A percentile compares a stretch with the other conserved stretches of the same genome.
Evolutionary conservation across 2,797 vertebrate genomes (phyloP).

Genomic region (Lagorchestes hirsutus): DNA sequence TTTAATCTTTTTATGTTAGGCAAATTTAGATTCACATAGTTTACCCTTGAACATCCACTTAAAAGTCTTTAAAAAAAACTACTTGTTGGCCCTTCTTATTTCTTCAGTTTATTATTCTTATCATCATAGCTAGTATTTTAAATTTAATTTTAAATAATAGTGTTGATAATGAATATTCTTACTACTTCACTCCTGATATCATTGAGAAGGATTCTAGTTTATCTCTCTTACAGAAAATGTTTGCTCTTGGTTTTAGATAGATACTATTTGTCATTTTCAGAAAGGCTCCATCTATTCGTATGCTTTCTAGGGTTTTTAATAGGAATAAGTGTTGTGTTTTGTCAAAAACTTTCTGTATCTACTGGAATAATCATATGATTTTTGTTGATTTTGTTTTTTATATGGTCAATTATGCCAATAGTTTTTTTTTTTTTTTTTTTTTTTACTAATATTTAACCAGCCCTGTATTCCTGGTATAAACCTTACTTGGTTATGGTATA

Average conservation of each 20-base stretch:
- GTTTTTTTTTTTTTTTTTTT: neutral
- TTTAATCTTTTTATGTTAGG: neutral
- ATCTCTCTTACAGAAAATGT: neutral
- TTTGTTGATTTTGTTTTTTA: neutral
- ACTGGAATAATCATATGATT: neutral
- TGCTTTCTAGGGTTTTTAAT: neutral
- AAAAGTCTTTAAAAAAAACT: slow-evolving; percentile 46
- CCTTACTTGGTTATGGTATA: neutral
- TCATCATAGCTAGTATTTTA: neutral
- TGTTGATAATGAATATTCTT: neutral
- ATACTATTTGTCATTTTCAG: neutral
- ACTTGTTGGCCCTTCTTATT: neutral
- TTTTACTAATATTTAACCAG: neutral
- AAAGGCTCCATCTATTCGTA: neutral
- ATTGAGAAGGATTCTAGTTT: neutral
- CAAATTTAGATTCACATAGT: slow-evolving; percentile 2
- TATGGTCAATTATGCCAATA: neutral
- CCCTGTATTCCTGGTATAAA: neutral
- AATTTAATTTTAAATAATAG: neutral
- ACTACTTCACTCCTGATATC: neutral
- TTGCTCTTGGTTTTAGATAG: neutral
- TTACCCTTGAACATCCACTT: slow-evolving; percentile 37
- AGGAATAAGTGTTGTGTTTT: neutral
- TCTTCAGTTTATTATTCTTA: neutral
- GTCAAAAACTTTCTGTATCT: neutral